phyloP scores from a whole-genome alignment of 2,888 invertebrate species.

The Habrosyne pyritoides region DNA sequence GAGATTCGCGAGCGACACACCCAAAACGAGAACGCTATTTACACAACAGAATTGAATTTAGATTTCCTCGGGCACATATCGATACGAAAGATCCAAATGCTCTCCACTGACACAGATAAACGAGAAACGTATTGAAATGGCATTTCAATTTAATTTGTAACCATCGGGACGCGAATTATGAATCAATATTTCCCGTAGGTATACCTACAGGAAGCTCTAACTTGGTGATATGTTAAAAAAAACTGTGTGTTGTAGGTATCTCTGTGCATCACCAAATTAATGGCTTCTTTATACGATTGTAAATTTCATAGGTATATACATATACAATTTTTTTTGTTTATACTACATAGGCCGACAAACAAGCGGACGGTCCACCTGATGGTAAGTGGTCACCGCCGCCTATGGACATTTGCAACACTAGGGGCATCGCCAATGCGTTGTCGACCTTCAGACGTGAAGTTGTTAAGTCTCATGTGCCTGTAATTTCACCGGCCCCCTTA shows the following conservation, averaged over 20 bases:
- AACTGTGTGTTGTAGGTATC: background rate
- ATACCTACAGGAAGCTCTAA: background rate
- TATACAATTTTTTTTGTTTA: too few species aligned
- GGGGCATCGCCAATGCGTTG: too few species aligned
- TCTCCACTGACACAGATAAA: background rate
- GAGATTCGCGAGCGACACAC: conserved; percentile 22
- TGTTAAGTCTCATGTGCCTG: too few species aligned
- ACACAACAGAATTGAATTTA: conserved; percentile 3
- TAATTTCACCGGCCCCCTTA: too few species aligned
- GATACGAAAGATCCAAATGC: background rate
- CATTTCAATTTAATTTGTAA: background rate
- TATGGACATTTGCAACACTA: too few species aligned
- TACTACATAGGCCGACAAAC: too few species aligned
- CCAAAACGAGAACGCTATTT: conserved; percentile 19
- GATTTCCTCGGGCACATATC: background rate
- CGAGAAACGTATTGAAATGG: background rate
- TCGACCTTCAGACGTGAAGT: too few species aligned
- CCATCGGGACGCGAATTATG: background rate
- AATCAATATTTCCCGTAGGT: background rate
- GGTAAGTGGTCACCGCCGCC: too few species aligned
- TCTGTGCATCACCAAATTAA: background rate
- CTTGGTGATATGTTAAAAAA: background rate
- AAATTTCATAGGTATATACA: background rate
- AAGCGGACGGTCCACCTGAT: too few species aligned
- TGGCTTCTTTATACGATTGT: background rate